Percentiles rank a stretch among this genome's conserved stretches.
Conservation (phyloP, 2,888 invertebrate genomes). For the Merodon equestris region DNA sequence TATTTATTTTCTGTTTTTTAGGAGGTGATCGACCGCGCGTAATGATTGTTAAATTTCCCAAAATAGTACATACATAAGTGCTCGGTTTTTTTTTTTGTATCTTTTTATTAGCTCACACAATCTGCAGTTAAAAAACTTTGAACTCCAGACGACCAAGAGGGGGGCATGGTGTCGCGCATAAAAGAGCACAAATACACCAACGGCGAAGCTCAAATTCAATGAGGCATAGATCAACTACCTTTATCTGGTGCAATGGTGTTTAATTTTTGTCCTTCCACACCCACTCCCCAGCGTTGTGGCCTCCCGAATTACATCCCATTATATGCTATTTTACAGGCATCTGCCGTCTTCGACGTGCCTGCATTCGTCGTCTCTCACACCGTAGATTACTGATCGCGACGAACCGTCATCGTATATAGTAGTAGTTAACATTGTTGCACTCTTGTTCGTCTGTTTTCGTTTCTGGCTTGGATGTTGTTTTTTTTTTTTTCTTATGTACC, state of each 20-base stretch:
- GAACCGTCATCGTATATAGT: too few relatives aligned
- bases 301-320: slow-evolving; percentile 47
- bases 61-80: slow-evolving; percentile 43
- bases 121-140: slow-evolving; percentile 58
- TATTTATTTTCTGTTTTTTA: slow-evolving; percentile 22
- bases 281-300: slow-evolving; percentile 13
- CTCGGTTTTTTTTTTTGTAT: slow-evolving; percentile 9
- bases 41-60: slow-evolving; percentile 64
- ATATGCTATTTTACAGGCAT: slow-evolving; percentile 41
- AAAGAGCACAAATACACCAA: too few relatives aligned
- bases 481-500: too few relatives aligned
- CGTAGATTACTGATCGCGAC: too few relatives aligned
- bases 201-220: not conserved
- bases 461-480: slow-evolving; percentile 12
- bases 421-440: too few relatives aligned
- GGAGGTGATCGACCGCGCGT: slow-evolving; percentile 64
- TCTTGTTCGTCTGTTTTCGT: slow-evolving; percentile 15
- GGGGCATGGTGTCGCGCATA: too few relatives aligned
- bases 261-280: slow-evolving; percentile 25
- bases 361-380: slow-evolving; percentile 22
- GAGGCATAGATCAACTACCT: slow-evolving; percentile 61
- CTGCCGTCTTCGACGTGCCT: slow-evolving; percentile 58
- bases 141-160: not conserved
- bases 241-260: slow-evolving; percentile 53
- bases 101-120: slow-evolving; percentile 52